These are phyloP conservation scores for Bruchidius siliquastri DNA, from an alignment of 2,888 invertebrate species.

Conservation along the genomic window DNA sequence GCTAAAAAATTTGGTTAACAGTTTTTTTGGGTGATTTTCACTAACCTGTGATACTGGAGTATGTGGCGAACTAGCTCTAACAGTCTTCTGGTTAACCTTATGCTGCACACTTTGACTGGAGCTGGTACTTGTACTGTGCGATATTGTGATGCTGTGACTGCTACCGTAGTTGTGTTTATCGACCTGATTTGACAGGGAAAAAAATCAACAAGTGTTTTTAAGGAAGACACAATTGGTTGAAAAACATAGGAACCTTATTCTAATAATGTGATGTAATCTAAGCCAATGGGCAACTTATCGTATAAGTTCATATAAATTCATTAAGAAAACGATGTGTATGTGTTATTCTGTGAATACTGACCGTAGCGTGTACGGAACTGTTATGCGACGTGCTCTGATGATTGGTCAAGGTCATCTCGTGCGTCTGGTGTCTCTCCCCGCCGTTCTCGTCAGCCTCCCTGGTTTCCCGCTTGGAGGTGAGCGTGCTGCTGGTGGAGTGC, in stretches of 20 bases:
- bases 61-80: slow-evolving; percentile 42
- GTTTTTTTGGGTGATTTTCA: neutral
- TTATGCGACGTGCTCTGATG: slow-evolving; percentile 64
- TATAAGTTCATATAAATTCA: too few species aligned
- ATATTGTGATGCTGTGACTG: slow-evolving; percentile 58
- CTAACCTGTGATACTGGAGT: slow-evolving; percentile 30
- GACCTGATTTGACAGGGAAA: neutral
- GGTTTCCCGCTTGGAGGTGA: slow-evolving; percentile 66
- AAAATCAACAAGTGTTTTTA: neutral
- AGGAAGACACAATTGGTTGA: too few species aligned
- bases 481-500: slow-evolving; percentile 65
- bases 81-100: slow-evolving; percentile 46
- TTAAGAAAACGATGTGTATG: too few species aligned
- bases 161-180: slow-evolving; percentile 56
- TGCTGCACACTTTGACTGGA: slow-evolving; percentile 59
- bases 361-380: slow-evolving; percentile 60
- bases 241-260: too few species aligned
- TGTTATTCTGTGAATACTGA: slow-evolving; percentile 23
- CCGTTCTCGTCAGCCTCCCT: slow-evolving; percentile 37
- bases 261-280: too few species aligned
- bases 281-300: too few species aligned
- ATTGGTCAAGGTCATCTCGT: slow-evolving; percentile 62
- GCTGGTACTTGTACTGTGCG: slow-evolving; percentile 64
- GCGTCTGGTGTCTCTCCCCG: slow-evolving; percentile 58
- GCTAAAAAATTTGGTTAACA: too few species aligned